Conservation (phyloP, 2,797 vertebrate genomes). For the Tapirus indicus region DNA sequence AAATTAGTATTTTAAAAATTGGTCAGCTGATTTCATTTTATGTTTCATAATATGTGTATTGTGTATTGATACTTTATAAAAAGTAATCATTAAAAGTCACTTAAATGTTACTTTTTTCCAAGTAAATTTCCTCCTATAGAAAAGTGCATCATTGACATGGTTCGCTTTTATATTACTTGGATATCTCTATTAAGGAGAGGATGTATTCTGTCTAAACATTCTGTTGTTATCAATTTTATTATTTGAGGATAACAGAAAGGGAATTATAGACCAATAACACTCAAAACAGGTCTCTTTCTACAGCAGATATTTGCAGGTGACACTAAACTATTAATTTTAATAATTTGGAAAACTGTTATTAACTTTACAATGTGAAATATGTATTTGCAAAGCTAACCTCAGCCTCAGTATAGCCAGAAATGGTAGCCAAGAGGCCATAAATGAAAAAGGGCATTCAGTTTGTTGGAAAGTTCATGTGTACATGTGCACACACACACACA, state of each 20-base stretch:
- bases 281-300: not conserved
- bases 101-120: not conserved
- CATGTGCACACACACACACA: not conserved
- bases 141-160: not conserved
- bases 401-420: not conserved
- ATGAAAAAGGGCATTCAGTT: not conserved
- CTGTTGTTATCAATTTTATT: not conserved
- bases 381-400: not conserved
- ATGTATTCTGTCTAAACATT: not conserved
- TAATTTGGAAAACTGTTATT: not conserved
- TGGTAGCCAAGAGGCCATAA: not conserved
- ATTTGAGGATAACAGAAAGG: not conserved
- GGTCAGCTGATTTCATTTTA: not conserved
- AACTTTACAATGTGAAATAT: not conserved
- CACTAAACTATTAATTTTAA: not conserved
- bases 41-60: not conserved
- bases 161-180: not conserved
- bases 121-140: not conserved
- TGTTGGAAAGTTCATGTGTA: not conserved
- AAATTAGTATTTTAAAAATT: not conserved
- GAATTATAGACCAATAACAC: not conserved
- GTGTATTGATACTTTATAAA: not conserved
- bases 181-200: not conserved
- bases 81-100: not conserved
- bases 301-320: not conserved